These are phyloP conservation scores for Corythaeola cristata DNA, from an alignment of 2,113 vertebrate genomes.

Conservation along the genomic window DNA sequence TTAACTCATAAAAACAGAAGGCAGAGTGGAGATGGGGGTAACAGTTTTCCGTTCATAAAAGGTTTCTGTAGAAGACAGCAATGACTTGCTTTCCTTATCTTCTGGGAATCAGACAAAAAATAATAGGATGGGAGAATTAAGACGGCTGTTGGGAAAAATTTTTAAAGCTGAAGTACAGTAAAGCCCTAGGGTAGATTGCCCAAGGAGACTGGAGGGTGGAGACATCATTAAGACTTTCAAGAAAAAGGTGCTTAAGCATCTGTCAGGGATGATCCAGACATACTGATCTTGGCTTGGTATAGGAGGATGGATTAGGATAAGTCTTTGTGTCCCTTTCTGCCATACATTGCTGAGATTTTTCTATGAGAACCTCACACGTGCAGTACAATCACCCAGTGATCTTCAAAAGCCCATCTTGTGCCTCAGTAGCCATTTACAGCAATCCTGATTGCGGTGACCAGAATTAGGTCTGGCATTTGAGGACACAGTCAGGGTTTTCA, in stretches of 20 bases:
- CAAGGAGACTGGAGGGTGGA: background rate
- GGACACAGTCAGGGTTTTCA: background rate
- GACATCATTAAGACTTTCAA: background rate
- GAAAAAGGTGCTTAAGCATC: background rate
- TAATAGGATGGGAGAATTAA: background rate
- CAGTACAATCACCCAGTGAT: background rate
- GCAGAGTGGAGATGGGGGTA: background rate
- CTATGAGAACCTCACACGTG: background rate
- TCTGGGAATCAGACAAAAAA: background rate
- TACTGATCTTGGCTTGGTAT: background rate
- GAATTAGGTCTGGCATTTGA: background rate
- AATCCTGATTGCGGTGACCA: rapidly evolving
- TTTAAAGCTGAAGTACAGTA: background rate
- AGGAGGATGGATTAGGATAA: background rate
- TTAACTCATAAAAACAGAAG: background rate
- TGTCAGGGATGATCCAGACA: background rate
- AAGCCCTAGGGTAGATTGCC: background rate
- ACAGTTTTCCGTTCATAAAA: background rate
- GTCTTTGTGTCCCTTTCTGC: background rate
- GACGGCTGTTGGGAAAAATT: background rate
- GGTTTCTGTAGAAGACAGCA: background rate
- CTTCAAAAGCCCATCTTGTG: background rate
- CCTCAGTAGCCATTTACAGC: background rate
- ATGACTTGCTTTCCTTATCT: background rate
- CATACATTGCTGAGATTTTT: background rate